Conservation (phyloP, 1,140 invertebrate genomes). For the Drosophila rhopaloa region DNA sequence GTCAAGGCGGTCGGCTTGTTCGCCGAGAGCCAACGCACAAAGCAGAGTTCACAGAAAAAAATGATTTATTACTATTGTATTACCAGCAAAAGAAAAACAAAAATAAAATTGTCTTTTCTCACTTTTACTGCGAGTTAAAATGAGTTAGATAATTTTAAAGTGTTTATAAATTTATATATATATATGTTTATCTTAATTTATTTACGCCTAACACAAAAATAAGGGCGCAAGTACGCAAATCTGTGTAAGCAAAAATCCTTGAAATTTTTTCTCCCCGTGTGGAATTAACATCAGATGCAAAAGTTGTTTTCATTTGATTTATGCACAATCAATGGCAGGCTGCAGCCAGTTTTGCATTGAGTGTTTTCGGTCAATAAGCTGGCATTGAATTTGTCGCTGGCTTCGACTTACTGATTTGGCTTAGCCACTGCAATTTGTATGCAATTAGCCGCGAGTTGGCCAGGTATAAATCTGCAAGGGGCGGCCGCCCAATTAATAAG, state of each 20-base stretch:
- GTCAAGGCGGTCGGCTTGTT: slow-evolving; percentile 65
- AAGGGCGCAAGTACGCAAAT: too few species aligned
- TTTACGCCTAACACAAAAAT: too few species aligned
- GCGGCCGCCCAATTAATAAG: slow-evolving; percentile 66
- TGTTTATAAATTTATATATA: too few species aligned
- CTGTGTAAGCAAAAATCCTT: too few species aligned
- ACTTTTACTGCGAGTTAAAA: too few species aligned
- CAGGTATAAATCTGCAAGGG: slow-evolving; percentile 64
- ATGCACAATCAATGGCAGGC: slow-evolving; percentile 56
- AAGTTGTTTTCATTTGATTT: slow-evolving; percentile 67
- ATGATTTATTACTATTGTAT: background rate
- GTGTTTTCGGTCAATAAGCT: slow-evolving; percentile 51
- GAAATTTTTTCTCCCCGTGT: slow-evolving; percentile 4
- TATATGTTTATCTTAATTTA: too few species aligned
- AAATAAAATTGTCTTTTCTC: too few species aligned
- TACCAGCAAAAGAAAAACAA: background rate
- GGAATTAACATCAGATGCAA: slow-evolving; percentile 48
- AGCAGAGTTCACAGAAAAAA: slow-evolving; percentile 22
- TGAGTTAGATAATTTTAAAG: too few species aligned
- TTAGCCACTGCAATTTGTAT: slow-evolving; percentile 59
- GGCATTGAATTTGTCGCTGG: slow-evolving; percentile 60
- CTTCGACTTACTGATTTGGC: slow-evolving; percentile 30
- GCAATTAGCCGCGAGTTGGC: slow-evolving; percentile 56
- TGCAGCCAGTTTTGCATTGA: slow-evolving; percentile 58
- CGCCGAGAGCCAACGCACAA: slow-evolving; percentile 29